Evolutionary conservation across 2,113 vertebrate genomes (phyloP).

Genomic region (Morone saxatilis): DNA sequence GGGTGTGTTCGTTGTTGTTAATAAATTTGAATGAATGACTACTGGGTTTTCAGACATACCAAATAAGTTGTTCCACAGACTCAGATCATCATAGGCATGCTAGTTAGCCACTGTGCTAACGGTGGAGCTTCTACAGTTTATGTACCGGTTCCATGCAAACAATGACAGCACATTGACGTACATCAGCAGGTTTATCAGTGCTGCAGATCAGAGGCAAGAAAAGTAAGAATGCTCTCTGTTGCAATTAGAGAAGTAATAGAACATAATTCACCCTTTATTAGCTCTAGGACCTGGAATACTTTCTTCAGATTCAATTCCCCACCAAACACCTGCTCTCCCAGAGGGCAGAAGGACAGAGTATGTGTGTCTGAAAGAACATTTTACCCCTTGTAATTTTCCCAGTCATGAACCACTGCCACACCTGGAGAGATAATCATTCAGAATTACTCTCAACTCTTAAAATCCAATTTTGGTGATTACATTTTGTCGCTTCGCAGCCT

Average conservation of each 20-base stretch:
- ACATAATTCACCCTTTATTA: constrained; percentile 22
- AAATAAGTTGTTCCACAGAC: too few species aligned
- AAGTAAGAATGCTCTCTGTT: constrained; percentile 1
- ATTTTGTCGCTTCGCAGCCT: constrained; percentile 44
- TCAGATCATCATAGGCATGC: too few species aligned
- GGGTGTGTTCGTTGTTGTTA: neutral
- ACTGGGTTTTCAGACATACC: too few species aligned
- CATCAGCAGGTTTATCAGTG: neutral
- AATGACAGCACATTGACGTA: neutral
- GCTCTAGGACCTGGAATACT: constrained; percentile 29
- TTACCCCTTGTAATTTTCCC: constrained; percentile 53
- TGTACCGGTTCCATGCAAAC: neutral
- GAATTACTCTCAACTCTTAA: constrained; percentile 75
- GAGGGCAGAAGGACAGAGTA: constrained; percentile 13
- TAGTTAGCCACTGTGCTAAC: constrained; percentile 5
- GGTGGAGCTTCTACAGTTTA: neutral
- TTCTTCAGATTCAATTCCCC: constrained; percentile 35
- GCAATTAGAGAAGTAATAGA: constrained; percentile 10
- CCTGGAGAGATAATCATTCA: constrained; percentile 75
- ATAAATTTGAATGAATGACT: neutral
- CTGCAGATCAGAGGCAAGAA: neutral
- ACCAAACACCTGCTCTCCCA: constrained; percentile 45
- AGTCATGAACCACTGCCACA: constrained; percentile 42
- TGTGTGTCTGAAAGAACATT: constrained; percentile 44
- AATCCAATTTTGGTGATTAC: constrained; percentile 78